A percentile compares a stretch with the other conserved stretches of the same genome.
Evolutionary conservation across 2,113 vertebrate genomes (phyloP).

Genomic region (Peromyscus leucopus): DNA sequence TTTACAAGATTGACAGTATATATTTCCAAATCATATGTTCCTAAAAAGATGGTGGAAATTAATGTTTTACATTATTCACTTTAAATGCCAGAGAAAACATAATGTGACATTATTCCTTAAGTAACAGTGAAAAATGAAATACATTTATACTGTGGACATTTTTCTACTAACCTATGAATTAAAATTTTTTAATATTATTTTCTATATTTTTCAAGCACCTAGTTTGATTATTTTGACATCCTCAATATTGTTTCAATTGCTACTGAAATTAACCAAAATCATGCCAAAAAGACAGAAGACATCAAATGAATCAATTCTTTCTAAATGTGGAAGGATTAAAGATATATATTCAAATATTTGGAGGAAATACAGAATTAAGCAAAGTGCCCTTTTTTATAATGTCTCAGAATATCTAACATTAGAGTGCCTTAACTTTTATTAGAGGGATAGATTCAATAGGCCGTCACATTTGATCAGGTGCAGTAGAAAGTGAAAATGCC

Average conservation of each 20-base stretch:
- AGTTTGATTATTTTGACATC: background rate
- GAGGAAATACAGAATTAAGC: slow-evolving; percentile 29
- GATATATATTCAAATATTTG: background rate
- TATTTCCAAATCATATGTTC: background rate
- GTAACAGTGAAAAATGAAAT: background rate
- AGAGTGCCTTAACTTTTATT: background rate
- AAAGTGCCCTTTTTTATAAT: slow-evolving; percentile 3
- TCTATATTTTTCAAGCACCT: background rate
- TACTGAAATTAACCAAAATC: background rate
- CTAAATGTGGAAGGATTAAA: background rate
- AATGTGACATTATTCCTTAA: background rate
- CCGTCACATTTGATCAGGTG: slow-evolving; percentile 35
- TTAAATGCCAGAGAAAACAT: background rate
- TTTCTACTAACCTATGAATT: background rate
- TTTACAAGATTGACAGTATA: background rate
- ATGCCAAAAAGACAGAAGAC: background rate
- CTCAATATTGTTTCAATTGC: background rate
- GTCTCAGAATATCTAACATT: background rate
- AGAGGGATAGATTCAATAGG: slow-evolving; percentile 18
- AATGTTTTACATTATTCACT: background rate
- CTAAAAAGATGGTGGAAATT: background rate
- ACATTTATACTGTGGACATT: background rate
- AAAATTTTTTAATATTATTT: background rate
- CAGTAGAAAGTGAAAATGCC: slow-evolving; percentile 27
- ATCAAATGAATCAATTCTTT: background rate